Percentiles rank a stretch among this genome's conserved stretches.
Evolutionary conservation across 2,797 vertebrate genomes (phyloP).

Genomic region (Notamacropus eugenii): DNA sequence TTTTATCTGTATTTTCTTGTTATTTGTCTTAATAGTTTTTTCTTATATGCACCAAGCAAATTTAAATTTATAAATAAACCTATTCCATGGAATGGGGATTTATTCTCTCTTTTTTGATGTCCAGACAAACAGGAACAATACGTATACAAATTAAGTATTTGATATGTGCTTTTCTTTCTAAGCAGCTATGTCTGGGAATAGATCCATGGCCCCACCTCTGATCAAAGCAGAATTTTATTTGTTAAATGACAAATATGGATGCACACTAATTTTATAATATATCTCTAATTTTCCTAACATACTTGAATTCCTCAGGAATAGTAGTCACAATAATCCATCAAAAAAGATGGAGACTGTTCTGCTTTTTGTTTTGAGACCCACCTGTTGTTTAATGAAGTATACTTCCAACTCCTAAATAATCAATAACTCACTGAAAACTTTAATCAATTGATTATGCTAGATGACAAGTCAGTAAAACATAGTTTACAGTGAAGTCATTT

Average conservation of each 20-base stretch:
- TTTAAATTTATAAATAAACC: background rate
- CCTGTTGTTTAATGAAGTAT: slow-evolving; percentile 10
- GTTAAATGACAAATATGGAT: slow-evolving; percentile 30
- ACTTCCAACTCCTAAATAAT: slow-evolving; percentile 40
- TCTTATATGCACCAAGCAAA: background rate
- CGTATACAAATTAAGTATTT: background rate
- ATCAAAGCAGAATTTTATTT: background rate
- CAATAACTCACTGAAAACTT: slow-evolving; percentile 25
- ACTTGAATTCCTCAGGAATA: background rate
- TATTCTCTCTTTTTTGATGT: background rate
- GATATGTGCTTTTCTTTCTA: slow-evolving; percentile 15
- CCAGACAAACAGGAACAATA: background rate
- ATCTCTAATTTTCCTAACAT: background rate
- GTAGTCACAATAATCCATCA: slow-evolving; percentile 24
- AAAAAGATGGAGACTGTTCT: slow-evolving; percentile 44
- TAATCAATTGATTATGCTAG: slow-evolving; percentile 50
- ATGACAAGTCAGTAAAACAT: slow-evolving; percentile 27
- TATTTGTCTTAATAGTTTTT: background rate
- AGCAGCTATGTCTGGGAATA: background rate
- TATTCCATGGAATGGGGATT: background rate
- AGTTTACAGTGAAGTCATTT: slow-evolving; percentile 26
- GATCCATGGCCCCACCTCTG: background rate
- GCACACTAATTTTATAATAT: background rate
- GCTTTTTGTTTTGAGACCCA: slow-evolving; percentile 43
- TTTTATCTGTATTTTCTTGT: background rate